phyloP scores from a whole-genome alignment of 1,140 invertebrate species.

The Eumaeus atala region DNA sequence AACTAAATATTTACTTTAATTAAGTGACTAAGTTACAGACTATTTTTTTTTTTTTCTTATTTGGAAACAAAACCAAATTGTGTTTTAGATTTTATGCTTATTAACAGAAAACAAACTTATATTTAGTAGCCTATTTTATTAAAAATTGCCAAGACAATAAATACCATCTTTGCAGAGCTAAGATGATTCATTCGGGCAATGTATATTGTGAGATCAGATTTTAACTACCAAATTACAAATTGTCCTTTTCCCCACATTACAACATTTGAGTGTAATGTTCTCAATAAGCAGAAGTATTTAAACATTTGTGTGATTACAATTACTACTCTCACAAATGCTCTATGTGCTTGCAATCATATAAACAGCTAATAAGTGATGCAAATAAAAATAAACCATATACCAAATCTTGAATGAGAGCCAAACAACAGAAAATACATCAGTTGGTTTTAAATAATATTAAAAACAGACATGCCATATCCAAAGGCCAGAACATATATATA shows the following conservation, averaged over 20 bases:
- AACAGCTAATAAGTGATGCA: neutral
- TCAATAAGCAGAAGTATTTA: too few species aligned
- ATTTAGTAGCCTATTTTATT: slow-evolving; percentile 33
- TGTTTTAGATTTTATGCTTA: slow-evolving; percentile 46
- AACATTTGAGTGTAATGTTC: too few species aligned
- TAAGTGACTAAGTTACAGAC: slow-evolving; percentile 58
- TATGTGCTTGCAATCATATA: neutral
- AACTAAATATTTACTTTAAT: slow-evolving; percentile 52
- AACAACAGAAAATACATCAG: slow-evolving; percentile 27
- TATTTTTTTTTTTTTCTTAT: slow-evolving; percentile 47
- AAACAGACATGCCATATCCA: slow-evolving; percentile 55
- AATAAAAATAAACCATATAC: neutral
- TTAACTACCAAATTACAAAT: slow-evolving; percentile 20
- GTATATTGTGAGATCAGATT: slow-evolving; percentile 38
- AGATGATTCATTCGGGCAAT: slow-evolving; percentile 22
- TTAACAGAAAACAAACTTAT: slow-evolving; percentile 40
- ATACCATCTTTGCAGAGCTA: slow-evolving; percentile 3
- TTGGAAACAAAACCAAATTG: slow-evolving; percentile 51
- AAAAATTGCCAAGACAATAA: slow-evolving; percentile 16
- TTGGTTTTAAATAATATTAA: slow-evolving; percentile 66
- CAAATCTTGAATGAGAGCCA: neutral
- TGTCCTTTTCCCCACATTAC: slow-evolving; percentile 1
- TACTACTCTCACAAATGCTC: neutral
- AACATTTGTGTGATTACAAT: neutral
- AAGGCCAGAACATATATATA: slow-evolving; percentile 54